Evolutionary conservation across 2,797 vertebrate genomes (phyloP).

Genomic region (Cygnus olor): DNA sequence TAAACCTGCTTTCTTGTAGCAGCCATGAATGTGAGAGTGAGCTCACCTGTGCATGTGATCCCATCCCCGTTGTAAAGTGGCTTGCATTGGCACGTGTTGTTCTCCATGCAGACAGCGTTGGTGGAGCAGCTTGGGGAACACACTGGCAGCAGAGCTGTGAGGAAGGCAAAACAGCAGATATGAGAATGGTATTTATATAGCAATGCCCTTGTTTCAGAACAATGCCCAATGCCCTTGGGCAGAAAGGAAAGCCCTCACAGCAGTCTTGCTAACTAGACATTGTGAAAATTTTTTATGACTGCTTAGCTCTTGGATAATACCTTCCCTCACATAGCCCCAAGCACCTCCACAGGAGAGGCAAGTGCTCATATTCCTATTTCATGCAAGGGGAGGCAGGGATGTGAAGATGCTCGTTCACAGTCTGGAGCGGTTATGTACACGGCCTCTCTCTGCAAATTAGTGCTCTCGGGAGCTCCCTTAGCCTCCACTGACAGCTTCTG

Average conservation of each 20-base stretch:
- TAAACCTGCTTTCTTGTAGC: not conserved
- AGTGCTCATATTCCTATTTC: not conserved
- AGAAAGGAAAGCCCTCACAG: not conserved
- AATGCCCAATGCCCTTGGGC: too few relatives aligned
- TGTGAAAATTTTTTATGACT: not conserved
- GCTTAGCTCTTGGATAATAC: not conserved
- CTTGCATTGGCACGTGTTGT: slow-evolving; percentile 89
- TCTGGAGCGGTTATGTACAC: not conserved
- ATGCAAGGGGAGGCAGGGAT: not conserved
- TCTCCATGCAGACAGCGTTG: slow-evolving; percentile 85
- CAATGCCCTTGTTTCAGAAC: not conserved
- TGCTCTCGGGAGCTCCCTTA: not conserved
- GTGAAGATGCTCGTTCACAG: not conserved
- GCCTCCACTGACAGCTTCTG: not conserved
- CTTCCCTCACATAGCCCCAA: not conserved
- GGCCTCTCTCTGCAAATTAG: not conserved
- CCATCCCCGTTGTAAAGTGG: slow-evolving; percentile 89
- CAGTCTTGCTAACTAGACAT: not conserved
- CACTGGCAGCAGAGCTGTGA: slow-evolving; percentile 73
- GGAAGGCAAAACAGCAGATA: not conserved
- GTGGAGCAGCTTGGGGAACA: slow-evolving; percentile 87
- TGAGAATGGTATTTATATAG: not conserved
- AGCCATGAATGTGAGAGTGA: not conserved
- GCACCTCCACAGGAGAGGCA: rapidly evolving
- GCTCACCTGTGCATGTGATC: slow-evolving; percentile 86